Base-by-base conservation (phyloP, 2,888 invertebrate genomes). In the Deroplatys truncata region DNA sequence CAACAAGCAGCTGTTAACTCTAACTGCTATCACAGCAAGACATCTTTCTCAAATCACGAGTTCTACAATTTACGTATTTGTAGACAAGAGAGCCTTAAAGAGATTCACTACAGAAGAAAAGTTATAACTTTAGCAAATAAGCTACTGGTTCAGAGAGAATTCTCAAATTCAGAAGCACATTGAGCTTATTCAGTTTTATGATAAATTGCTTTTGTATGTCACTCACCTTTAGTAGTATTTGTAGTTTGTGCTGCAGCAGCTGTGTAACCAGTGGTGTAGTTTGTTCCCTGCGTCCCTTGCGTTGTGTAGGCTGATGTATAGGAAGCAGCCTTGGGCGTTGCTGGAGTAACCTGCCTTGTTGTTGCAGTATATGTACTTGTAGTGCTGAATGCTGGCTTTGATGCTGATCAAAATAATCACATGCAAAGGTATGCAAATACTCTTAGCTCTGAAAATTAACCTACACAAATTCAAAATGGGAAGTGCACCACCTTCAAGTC, bases 341-440 rank as follows among this genome's bases (percentile, higher is more conserved):
- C 90, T 35, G 88, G 91, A 13, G 91, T 91, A 84, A 91, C 91
- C 84, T 91, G 91, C 28, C 91, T 85, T n/a, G 91, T 90, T 28
- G 91, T 90, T 25, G 91, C 91, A 28, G 96, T 96, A 92, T 96
- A 97, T 20, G 96, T 96, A 92, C 95, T 95, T 16, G 96, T 96
- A 16, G 96, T 96, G 92, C 96, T 96, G 92, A 96, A 96, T 0
- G 96, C 95, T 10, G 96, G 96, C 92, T 96, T 96, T 86, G 96
- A 95, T 31, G 95, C 94, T 35, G 94, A 56, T 28, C 56, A 72
- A 88, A 89, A 28, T 86, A 89, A 89, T 82, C 10, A 84, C 8
- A 84, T 72, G 20, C 16, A 72, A 72, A 72, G 56, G 56, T 72
- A 72, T 72, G 56, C 56, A 72, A 72, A 72, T 25, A 72, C 25